phyloP scores from a whole-genome alignment of 1,140 invertebrate species.

The Drosophila tani region DNA sequence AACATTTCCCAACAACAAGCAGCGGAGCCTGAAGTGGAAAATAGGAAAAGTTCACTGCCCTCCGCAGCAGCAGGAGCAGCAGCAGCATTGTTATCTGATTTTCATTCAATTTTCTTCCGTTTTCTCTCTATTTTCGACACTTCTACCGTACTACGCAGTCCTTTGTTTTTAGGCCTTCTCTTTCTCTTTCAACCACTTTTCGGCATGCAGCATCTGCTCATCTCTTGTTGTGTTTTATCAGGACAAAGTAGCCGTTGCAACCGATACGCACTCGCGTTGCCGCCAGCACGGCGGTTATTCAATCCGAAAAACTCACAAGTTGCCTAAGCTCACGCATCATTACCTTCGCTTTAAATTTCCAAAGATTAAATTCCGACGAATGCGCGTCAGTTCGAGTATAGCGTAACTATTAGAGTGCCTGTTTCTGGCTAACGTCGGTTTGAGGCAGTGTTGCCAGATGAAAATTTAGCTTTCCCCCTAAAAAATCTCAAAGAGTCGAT shows the following conservation, averaged over 20 bases:
- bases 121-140: constrained; percentile 28
- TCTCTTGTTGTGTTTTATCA: neutral
- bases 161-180: constrained; percentile 46
- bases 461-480: too few species aligned
- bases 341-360: constrained; percentile 21
- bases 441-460: too few species aligned
- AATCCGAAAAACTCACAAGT: neutral
- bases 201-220: constrained; percentile 52
- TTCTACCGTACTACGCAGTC: constrained; percentile 42
- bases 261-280: neutral
- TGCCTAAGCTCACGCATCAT: neutral
- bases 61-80: constrained; percentile 22
- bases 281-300: neutral
- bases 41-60: constrained; percentile 68
- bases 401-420: neutral
- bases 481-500: too few species aligned
- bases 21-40: constrained; percentile 38
- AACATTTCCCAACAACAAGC: constrained; percentile 19
- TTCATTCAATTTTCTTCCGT: constrained; percentile 39
- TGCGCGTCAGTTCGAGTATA: constrained; percentile 17
- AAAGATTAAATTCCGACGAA: constrained; percentile 11
- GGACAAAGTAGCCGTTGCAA: neutral
- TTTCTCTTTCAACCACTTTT: constrained; percentile 57
- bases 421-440: too few species aligned
- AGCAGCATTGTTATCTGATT: constrained; percentile 42